Evolutionary conservation across 2,888 invertebrate species (phyloP).

Genomic region (Drosophila helvetica): DNA sequence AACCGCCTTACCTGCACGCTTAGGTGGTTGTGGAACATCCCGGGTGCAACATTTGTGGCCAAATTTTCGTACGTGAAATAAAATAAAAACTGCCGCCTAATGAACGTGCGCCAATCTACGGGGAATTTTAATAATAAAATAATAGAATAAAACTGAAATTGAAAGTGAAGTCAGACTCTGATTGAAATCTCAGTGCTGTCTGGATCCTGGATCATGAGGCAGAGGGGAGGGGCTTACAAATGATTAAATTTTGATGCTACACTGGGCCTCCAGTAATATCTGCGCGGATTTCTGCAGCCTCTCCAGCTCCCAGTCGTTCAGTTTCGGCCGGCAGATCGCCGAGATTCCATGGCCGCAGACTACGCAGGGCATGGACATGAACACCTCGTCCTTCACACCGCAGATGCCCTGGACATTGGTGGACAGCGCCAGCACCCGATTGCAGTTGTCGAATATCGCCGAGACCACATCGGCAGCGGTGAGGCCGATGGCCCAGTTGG

Average conservation of each 20-base stretch:
- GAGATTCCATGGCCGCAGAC: constrained; percentile 88
- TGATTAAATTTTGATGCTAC: constrained; percentile 21
- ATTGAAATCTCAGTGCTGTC: background rate
- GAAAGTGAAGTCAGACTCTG: background rate
- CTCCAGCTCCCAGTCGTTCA: constrained; percentile 86
- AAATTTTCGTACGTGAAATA: constrained; percentile 19
- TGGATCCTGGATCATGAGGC: background rate
- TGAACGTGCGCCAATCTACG: constrained; percentile 9
- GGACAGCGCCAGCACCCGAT: constrained; percentile 89
- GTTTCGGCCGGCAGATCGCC: constrained; percentile 88
- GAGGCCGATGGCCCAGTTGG: constrained; percentile 93
- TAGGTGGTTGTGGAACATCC: background rate
- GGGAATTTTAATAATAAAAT: constrained; percentile 18
- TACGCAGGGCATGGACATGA: constrained; percentile 91
- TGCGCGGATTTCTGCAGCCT: constrained; percentile 87
- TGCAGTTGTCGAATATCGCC: constrained; percentile 88
- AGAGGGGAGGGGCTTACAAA: too few species aligned
- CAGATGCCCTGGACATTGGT: constrained; percentile 87
- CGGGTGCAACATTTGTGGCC: constrained; percentile 4
- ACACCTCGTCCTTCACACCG: constrained; percentile 90
- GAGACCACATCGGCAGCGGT: constrained; percentile 88
- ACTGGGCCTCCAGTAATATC: constrained; percentile 83
- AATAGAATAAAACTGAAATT: constrained; percentile 4
- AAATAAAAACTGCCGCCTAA: constrained; percentile 14
- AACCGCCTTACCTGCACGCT: background rate